Evolutionary conservation across 1,140 invertebrate species (phyloP).

Genomic region (Acromyrmex charruanus): DNA sequence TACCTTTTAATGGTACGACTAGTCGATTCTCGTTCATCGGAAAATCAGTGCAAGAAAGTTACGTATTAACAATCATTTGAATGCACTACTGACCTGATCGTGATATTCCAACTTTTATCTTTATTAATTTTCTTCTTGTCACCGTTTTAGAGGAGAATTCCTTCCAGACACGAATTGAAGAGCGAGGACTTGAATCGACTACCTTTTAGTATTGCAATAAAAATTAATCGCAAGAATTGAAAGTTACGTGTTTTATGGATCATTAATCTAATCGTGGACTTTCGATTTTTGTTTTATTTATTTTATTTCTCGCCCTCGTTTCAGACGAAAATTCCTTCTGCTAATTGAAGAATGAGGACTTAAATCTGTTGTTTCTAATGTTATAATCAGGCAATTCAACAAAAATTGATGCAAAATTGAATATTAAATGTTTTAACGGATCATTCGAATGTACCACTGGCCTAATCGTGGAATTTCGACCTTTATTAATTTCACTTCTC

Average conservation of each 20-base stretch:
- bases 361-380: background rate
- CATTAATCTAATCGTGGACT: background rate
- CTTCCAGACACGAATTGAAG: background rate
- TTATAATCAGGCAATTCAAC: background rate
- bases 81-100: too few relatives aligned
- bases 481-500: constrained; percentile 3
- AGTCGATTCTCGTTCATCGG: too few relatives aligned
- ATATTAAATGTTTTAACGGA: too few relatives aligned
- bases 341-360: background rate
- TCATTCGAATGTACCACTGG: background rate
- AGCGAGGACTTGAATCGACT: background rate
- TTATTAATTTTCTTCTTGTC: too few relatives aligned
- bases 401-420: background rate
- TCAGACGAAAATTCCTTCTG: background rate
- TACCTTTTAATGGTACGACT: background rate
- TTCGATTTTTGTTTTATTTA: background rate
- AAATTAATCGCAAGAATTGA: too few relatives aligned
- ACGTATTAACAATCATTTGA: too few relatives aligned
- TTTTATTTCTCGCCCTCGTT: background rate
- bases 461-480: background rate
- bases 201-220: background rate
- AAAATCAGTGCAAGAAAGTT: too few relatives aligned
- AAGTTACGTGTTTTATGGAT: too few relatives aligned
- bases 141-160: background rate
- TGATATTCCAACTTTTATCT: too few relatives aligned